phyloP scores from a whole-genome alignment of 2,113 vertebrate genomes.

The Abramis brama region DNA sequence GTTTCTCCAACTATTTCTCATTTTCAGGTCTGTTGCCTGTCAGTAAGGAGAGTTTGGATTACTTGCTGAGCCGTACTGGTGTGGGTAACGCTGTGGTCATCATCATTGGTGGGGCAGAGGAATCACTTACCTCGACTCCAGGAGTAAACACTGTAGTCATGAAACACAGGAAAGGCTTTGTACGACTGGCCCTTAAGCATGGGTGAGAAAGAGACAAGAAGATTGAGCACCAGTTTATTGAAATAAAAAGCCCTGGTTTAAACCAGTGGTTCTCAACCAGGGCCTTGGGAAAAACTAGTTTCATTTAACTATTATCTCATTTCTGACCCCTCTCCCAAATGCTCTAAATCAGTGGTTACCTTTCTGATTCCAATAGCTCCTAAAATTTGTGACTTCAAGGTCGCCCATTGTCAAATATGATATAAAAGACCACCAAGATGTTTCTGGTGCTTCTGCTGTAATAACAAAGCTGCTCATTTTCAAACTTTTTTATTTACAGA shows the following conservation, averaged over 20 bases:
- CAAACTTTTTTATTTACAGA: too few species aligned
- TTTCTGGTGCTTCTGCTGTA: too few species aligned
- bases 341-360: too few species aligned
- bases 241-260: neutral
- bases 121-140: conserved; percentile 72
- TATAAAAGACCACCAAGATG: too few species aligned
- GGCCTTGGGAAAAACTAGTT: too few species aligned
- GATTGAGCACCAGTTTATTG: neutral
- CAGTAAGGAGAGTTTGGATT: conserved; percentile 72
- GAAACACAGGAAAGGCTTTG: conserved; percentile 77
- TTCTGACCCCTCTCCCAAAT: too few species aligned
- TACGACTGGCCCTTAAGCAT: conserved; percentile 76
- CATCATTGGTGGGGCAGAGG: conserved; percentile 77
- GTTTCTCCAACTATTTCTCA: neutral
- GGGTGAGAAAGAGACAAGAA: conserved; percentile 71
- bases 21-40: conserved; percentile 74
- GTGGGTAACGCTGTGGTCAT: conserved; percentile 80
- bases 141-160: conserved; percentile 73
- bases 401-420: too few species aligned
- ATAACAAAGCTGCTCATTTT: too few species aligned
- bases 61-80: conserved; percentile 72
- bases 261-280: neutral
- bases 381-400: too few species aligned
- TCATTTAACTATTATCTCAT: too few species aligned
- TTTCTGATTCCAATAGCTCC: too few species aligned